Conservation (phyloP, 2,888 invertebrate species). For the Steromphala cineraria region DNA sequence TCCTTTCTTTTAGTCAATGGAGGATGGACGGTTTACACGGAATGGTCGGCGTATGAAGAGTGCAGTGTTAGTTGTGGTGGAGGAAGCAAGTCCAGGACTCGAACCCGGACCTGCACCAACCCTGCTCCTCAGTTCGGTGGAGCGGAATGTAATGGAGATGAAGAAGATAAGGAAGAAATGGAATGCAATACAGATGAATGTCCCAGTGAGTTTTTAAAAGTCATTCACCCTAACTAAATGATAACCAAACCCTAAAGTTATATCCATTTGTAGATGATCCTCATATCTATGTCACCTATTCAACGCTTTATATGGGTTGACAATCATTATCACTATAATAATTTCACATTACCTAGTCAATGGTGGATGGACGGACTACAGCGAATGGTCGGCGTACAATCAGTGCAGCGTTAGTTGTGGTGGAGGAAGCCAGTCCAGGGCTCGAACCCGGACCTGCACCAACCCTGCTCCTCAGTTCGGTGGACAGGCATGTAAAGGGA, state of each 20-base stretch:
- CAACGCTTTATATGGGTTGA: no score
- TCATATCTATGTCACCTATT: no score
- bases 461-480: no score
- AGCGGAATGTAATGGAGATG: constrained; percentile 2
- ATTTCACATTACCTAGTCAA: not conserved
- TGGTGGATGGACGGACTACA: not conserved
- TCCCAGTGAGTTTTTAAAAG: not conserved
- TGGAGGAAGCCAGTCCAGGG: no score
- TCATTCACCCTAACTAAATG: not conserved
- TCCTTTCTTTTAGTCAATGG: not conserved
- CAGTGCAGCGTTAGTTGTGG: no score
- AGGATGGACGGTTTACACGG: not conserved
- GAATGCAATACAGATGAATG: not conserved
- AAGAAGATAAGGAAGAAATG: not conserved
- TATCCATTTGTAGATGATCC: no score
- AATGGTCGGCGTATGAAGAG: not conserved
- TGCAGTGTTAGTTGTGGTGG: constrained; percentile 3
- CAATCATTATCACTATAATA: no score
- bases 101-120: not conserved
- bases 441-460: no score
- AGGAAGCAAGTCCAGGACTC: not conserved
- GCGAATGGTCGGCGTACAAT: not conserved
- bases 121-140: constrained; percentile 19
- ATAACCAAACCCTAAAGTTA: not conserved
- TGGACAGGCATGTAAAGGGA: no score